A percentile compares a stretch with the other conserved stretches of the same genome.
These are phyloP conservation scores for Gallinago undulata DNA, from an alignment of 2,113 vertebrate species.

Conservation along the genomic window DNA sequence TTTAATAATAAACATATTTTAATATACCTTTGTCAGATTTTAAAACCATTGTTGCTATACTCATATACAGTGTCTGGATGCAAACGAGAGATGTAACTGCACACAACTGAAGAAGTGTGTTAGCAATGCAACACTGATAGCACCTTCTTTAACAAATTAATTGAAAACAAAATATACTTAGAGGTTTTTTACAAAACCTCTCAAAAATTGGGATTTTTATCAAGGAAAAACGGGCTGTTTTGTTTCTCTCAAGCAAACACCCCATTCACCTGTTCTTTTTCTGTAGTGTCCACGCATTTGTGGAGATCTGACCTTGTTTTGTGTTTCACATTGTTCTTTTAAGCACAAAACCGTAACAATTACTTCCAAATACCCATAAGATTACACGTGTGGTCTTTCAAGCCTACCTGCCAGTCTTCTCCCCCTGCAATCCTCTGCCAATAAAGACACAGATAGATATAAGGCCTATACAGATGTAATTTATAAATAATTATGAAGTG, in stretches of 20 bases:
- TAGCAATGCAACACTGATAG: not conserved
- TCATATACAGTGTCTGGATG: not conserved
- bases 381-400: not conserved
- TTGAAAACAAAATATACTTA: not conserved
- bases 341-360: not conserved
- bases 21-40: not conserved
- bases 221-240: not conserved
- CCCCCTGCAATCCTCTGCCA: not conserved
- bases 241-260: not conserved
- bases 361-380: not conserved
- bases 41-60: not conserved
- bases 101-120: not conserved
- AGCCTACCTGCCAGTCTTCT: not conserved
- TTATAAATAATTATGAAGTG: not conserved
- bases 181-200: not conserved
- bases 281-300: not conserved
- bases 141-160: not conserved
- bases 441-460: not conserved
- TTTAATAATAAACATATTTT: not conserved
- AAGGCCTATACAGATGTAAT: not conserved
- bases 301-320: not conserved
- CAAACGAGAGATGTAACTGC: not conserved
- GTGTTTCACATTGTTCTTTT: not conserved
- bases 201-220: not conserved
- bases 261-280: not conserved